A percentile compares a stretch with the other conserved stretches of the same genome.
Conservation (phyloP, 2,888 invertebrate species). For the Latrodectus elegans region DNA sequence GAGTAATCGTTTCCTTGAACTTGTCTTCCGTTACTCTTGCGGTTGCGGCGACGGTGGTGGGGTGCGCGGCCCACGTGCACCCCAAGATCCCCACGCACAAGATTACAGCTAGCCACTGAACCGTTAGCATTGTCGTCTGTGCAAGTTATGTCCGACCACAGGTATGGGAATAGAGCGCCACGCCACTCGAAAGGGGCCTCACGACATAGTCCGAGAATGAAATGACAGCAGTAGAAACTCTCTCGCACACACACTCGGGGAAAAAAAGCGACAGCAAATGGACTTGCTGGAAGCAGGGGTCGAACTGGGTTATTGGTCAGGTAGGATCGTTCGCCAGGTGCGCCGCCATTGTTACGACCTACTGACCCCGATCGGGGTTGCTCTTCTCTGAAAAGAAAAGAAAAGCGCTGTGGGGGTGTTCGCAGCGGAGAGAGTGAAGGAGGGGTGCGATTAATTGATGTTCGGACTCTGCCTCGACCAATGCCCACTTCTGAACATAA, state of each 20-base stretch:
- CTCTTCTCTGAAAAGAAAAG: slow-evolving; percentile 39
- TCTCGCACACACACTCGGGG: neutral
- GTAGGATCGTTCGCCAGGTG: slow-evolving; percentile 52
- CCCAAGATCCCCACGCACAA: neutral
- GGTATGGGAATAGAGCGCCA: neutral
- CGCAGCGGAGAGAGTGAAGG: slow-evolving; percentile 34
- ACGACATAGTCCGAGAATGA: neutral
- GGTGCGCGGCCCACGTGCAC: neutral
- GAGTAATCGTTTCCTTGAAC: neutral
- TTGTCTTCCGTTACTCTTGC: neutral
- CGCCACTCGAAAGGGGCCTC: neutral
- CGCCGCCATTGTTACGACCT: slow-evolving; percentile 62
- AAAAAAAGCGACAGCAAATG: slow-evolving; percentile 38
- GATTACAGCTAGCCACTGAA: neutral
- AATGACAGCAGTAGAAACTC: neutral
- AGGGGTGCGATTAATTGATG: neutral
- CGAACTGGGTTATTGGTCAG: slow-evolving; percentile 68
- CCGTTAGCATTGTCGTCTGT: neutral
- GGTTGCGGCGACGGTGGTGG: neutral
- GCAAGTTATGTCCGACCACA: neutral
- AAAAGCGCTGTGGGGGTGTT: slow-evolving; percentile 49
- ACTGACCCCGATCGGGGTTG: slow-evolving; percentile 61
- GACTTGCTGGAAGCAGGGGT: slow-evolving; percentile 34
- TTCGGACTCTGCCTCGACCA: slow-evolving; percentile 10
- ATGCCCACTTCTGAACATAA: neutral